Evolutionary conservation across 2,888 invertebrate species (phyloP), one percentile per base, ranked within the genome.

Genomic region (Saturnia japonica): DNA sequence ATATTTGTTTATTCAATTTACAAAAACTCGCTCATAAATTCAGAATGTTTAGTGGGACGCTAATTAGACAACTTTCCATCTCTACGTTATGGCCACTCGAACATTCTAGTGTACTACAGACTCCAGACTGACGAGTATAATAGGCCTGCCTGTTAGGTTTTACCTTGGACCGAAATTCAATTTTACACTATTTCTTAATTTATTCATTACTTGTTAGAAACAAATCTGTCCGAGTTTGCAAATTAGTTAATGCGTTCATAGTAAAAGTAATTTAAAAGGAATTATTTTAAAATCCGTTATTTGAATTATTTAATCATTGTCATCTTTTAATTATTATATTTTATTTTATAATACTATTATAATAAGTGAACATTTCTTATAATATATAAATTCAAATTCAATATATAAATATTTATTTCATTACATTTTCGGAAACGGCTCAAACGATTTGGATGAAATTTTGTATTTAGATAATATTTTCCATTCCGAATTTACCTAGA

Each of bases 41-140:
- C 79, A 72, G 72, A 81, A 85, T 80, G 77, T 85, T 85, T 87
- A 81, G 85, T 84, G 82, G 84, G 81, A 85, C 85, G 83, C 85
- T 91, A 91, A 91, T 91, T 91, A 90, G 85, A 80, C 84, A 88
- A 91, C 85, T 91, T 90, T 85, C 75, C 84, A 80, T 81, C 85
- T 84, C 85, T 74, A 75, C 77, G 79, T 74, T 75, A 80, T 82
- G 84, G 81, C 73, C 79, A 77, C 86, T 86, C 76, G 80, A 86
- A 81, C 76, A 81, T 72, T 81, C 82, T 79, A 87, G 87, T 74
- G 82, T 78, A 72, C 80, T 79, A 73, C 66, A 74, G 71, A 43
- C 66, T 71, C 47, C 60, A 71, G 70, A 69, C 73, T 75, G 72
- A 66, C 73, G 68, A 74, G 74, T 73, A 74, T 75, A 78, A 74